Base-by-base conservation (phyloP, 2,888 invertebrate species). In the Leptinotarsa juncta region DNA sequence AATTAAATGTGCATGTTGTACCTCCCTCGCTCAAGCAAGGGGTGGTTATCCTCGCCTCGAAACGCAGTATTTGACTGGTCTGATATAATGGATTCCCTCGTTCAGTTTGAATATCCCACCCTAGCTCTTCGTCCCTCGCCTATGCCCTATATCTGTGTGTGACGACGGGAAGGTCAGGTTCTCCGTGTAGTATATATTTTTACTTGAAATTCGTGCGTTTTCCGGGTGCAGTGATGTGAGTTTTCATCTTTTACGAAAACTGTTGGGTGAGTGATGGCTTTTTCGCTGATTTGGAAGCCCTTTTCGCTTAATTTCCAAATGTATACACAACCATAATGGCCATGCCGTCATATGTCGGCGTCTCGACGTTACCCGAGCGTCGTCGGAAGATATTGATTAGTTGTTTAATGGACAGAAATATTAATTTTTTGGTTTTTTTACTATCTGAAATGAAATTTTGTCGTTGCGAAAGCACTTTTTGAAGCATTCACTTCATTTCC, bases 91-190 rank as follows among this genome's bases (percentile, higher is more conserved):
- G 78, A 79, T 79, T 79, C 77, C 79, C 78, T 79, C 78, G 72
- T 77, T 77, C 78, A 75, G 77, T 79, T 79, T 78, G 78, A 79
- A 78, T 77, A 78, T 78, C 78, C 77, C 66, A 71, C 68, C 78
- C 79, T 51, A 53, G 67, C 75, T 62, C 77, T 67, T 72, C 78
- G 51, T 73, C 75, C 78, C 75, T 74, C 74, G 70, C 70, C 72
- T 62, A 70, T 74, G 75, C 74, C 75, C 77, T 74, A 74, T 65
- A 73, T 76, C 73, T 67, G 66, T 71, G 76, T 74, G 77, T 72
- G 73, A 72, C 71, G 77, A 77, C 76, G 76, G 75, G 79, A 78
- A 78, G 79, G 78, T 79, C 79, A 77, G 76, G 77, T 78, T 73
- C 72, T 77, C 76, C 67, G 71, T 74, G 73, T 55, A 67, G 49